Evolutionary conservation across 2,888 invertebrate species (phyloP).

Genomic region (Xylota segnis): DNA sequence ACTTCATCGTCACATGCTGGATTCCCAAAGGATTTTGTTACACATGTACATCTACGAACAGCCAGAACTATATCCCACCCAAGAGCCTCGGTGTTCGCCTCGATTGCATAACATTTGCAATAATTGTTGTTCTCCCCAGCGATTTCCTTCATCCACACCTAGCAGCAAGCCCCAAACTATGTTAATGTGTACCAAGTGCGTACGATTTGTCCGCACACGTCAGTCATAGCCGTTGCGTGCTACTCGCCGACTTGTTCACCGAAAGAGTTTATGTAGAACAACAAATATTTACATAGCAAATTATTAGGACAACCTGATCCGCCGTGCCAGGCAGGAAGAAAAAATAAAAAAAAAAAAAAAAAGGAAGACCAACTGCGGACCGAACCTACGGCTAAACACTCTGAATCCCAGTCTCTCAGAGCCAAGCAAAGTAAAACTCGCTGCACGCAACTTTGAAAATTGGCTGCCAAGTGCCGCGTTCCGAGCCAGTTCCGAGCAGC

Average conservation of each 20-base stretch:
- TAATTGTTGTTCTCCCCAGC: conserved; percentile 1
- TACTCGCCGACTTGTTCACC: conserved; percentile 63
- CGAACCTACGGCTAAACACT: conserved; percentile 47
- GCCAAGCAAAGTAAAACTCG: conserved; percentile 36
- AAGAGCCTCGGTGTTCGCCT: neutral
- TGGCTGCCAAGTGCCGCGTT: conserved; percentile 61
- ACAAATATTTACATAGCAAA: conserved; percentile 77
- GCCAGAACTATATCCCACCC: neutral
- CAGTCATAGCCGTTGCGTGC: conserved; percentile 62
- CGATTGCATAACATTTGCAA: conserved; percentile 5
- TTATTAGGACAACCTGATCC: conserved; percentile 74
- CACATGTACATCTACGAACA: neutral
- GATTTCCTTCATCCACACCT: conserved; percentile 47
- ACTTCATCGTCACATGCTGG: no score
- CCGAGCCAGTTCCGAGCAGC: conserved; percentile 14
- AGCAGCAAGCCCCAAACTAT: conserved; percentile 4
- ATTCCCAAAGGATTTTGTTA: neutral
- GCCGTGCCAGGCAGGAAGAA: conserved; percentile 33
- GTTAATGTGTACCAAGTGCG: conserved; percentile 21
- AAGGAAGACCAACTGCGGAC: conserved; percentile 11
- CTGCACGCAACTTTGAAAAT: conserved; percentile 69
- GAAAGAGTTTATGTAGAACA: conserved; percentile 76
- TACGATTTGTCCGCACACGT: conserved; percentile 59
- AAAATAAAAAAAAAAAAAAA: conserved; percentile 1
- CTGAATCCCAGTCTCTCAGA: conserved; percentile 7